A percentile compares a stretch with the other conserved stretches of the same genome.
These are phyloP conservation scores for Drosophila ambigua DNA, from an alignment of 1,140 invertebrate species.

Conservation along the genomic window DNA sequence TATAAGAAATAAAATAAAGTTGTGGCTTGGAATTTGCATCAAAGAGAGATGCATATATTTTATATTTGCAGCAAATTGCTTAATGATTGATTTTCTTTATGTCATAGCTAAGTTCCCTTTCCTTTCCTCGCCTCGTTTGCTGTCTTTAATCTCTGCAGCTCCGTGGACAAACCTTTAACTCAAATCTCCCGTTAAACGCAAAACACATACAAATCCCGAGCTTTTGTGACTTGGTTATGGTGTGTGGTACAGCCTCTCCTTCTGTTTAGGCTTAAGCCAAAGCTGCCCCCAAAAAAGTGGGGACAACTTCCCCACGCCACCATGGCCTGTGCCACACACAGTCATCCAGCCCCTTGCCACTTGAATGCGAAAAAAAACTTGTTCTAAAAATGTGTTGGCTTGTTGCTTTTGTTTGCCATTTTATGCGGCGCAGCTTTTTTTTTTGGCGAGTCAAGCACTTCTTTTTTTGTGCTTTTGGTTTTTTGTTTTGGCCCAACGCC, in stretches of 20 bases:
- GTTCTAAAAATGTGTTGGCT: slow-evolving; percentile 80
- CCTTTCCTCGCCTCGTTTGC: background rate
- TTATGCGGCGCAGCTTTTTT: slow-evolving; percentile 62
- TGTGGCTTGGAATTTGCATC: background rate
- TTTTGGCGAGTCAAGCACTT: slow-evolving; percentile 17
- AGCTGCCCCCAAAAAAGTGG: slow-evolving; percentile 43
- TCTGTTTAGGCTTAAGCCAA: slow-evolving; percentile 30
- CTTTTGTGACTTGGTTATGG: slow-evolving; percentile 37
- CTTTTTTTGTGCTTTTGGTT: slow-evolving; percentile 45
- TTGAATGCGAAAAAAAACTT: slow-evolving; percentile 49
- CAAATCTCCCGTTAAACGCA: slow-evolving; percentile 41
- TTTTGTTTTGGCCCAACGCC: slow-evolving; percentile 80
- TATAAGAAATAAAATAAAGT: too few relatives aligned
- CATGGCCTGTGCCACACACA: background rate
- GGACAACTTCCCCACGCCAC: slow-evolving; percentile 6
- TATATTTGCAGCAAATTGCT: background rate
- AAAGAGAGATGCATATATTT: background rate
- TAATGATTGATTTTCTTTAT: background rate
- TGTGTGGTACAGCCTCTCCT: slow-evolving; percentile 1
- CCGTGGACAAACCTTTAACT: too few relatives aligned
- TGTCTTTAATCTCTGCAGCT: background rate
- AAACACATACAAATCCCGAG: slow-evolving; percentile 48
- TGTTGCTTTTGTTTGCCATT: slow-evolving; percentile 80
- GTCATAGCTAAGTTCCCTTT: background rate
- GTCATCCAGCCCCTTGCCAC: slow-evolving; percentile 26